Base-by-base conservation (phyloP, 1,140 invertebrate genomes). In the Ceratina calcarata region DNA sequence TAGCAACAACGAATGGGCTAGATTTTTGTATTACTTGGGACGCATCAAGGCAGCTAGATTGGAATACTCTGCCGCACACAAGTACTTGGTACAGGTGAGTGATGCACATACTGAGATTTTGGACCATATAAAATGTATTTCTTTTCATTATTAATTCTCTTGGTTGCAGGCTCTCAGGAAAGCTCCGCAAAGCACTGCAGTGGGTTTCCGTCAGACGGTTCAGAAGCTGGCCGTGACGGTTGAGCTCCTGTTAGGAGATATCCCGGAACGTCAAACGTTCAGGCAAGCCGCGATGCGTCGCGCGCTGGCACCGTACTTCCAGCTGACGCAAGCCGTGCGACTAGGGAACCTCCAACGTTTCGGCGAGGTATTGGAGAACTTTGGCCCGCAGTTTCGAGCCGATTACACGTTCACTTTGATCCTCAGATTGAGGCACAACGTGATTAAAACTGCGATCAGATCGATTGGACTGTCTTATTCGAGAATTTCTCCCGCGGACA, bases 191-290 rank as follows among this genome's bases (percentile, higher is more conserved):
- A 97, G 97, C 82, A 96, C 98, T 57, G 99, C 99, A 45, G 96
- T 99, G 80, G 99, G 99, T n/a, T 99, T 99, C 90, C 96, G 99
- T 80, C 99, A 99, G 92, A 99, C 98, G 18, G 98, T 98, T 0
- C 98, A 99, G 89, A 99, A 99, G 90, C 93, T 99, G 77, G 96
- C 98, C 0, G 98, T 99, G 55, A 97, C 98, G 16, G 99, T 99
- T 0, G 98, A 99, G 91, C 92, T 99, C 32, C 93, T 99, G 0
- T 93, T 99, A 62, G 99, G 99, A 79, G 98, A 99, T 91, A 99
- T 99, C 83, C 99, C 99, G 2, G 99, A 99, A 87, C 94, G 96
- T 58, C 96, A 97, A 85, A 96, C 97, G 61, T 98, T 98, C 88
- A 95, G 99, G 53, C 97, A 99, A 91, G 96, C 97, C 0, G 95